These are phyloP conservation scores for Podabrus alpinus DNA, from an alignment of 2,888 invertebrate genomes.

Conservation along the genomic window DNA sequence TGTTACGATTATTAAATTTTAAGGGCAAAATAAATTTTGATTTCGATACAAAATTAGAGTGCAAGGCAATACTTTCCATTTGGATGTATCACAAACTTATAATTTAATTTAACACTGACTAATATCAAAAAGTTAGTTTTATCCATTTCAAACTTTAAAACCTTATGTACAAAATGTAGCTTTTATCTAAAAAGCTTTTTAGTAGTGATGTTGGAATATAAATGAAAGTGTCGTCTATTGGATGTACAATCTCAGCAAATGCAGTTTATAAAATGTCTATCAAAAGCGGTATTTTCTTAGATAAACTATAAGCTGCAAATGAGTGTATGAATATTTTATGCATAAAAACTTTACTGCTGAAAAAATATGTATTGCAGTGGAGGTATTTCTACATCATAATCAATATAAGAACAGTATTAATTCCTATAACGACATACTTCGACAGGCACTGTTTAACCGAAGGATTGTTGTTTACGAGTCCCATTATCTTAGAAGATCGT, in stretches of 20 bases:
- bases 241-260: conserved; percentile 23
- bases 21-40: not conserved
- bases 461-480: conserved; percentile 23
- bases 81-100: conserved; percentile 12
- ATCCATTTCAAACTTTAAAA: conserved; percentile 2
- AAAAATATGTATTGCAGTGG: not conserved
- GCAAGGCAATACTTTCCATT: not conserved
- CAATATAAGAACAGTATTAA: conserved; percentile 9
- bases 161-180: conserved; percentile 13
- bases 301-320: not conserved
- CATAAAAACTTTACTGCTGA: not conserved
- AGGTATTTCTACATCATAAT: not conserved
- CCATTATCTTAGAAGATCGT: conserved; percentile 12
- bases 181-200: conserved; percentile 24
- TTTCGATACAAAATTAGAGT: not conserved
- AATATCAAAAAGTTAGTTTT: not conserved
- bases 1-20: not conserved
- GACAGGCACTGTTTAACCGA: conserved; percentile 13
- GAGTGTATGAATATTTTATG: not conserved
- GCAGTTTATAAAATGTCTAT: conserved; percentile 26
- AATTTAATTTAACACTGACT: not conserved
- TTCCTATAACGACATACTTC: conserved; percentile 8
- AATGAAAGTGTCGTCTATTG: conserved; percentile 23
- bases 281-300: not conserved
- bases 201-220: conserved; percentile 15